A percentile compares a stretch with the other conserved stretches of the same genome.
These are phyloP conservation scores for Drosophila sulfurigaster DNA, from an alignment of 1,140 invertebrate species.

Conservation along the genomic window DNA sequence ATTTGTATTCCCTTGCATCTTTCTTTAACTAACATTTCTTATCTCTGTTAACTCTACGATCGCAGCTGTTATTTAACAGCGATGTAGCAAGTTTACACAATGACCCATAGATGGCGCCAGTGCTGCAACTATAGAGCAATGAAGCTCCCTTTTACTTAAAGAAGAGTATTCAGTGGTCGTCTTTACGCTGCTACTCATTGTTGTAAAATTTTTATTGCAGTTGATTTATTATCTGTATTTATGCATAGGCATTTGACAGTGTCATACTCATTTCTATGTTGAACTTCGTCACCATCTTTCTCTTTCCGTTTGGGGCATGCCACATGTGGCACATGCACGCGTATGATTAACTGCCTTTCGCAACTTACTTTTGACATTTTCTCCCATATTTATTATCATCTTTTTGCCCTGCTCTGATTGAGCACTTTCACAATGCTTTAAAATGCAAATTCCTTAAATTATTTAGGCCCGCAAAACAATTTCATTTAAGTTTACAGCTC, in stretches of 20 bases:
- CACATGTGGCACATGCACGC: slow-evolving; percentile 58
- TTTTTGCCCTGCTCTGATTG: slow-evolving; percentile 11
- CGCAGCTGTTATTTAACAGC: no score
- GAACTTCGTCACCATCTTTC: not conserved
- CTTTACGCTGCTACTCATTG: not conserved
- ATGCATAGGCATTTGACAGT: slow-evolving; percentile 53
- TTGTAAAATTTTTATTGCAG: slow-evolving; percentile 53
- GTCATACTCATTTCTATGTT: slow-evolving; percentile 23
- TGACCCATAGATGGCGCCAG: no score
- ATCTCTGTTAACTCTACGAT: no score
- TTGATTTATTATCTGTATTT: slow-evolving; percentile 79
- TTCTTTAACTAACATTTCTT: no score
- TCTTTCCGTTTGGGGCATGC: slow-evolving; percentile 22
- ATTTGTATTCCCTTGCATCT: no score
- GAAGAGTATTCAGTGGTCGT: slow-evolving; percentile 7
- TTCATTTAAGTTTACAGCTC: slow-evolving; percentile 65
- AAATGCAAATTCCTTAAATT: slow-evolving; percentile 67
- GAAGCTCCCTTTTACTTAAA: no score
- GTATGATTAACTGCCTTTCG: slow-evolving; percentile 75
- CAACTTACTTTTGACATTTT: slow-evolving; percentile 73
- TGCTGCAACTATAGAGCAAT: no score
- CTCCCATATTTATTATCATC: slow-evolving; percentile 33
- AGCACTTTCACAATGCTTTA: slow-evolving; percentile 46
- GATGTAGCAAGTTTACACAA: not conserved
- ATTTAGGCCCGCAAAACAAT: slow-evolving; percentile 40